Percentiles rank a stretch among this genome's conserved stretches.
Conservation (phyloP, 2,888 invertebrate genomes). For the Hymenopus coronatus region DNA sequence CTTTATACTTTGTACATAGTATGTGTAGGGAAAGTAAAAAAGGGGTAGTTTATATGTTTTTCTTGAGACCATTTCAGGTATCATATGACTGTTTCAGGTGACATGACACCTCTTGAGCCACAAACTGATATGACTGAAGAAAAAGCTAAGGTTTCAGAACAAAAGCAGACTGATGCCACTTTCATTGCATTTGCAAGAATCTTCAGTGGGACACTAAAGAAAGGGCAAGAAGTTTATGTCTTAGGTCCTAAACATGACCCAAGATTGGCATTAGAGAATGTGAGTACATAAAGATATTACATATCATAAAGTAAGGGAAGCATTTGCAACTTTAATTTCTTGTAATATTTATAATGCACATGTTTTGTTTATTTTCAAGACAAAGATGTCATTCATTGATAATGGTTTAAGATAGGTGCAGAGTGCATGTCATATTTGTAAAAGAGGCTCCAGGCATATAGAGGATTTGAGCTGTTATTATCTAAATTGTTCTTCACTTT, state of each 20-base stretch:
- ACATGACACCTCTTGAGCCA: not conserved
- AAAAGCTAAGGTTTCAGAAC: constrained; percentile 32
- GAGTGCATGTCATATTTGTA: no score
- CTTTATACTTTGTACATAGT: no score
- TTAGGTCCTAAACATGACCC: constrained; percentile 89
- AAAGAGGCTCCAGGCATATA: no score
- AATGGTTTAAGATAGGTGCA: no score
- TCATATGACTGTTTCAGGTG: not conserved
- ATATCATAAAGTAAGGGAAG: no score
- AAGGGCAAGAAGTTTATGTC: constrained; percentile 76
- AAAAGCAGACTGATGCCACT: constrained; percentile 52
- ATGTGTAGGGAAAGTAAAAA: no score
- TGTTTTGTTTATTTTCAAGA: no score
- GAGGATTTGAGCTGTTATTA: no score
- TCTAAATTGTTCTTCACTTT: no score
- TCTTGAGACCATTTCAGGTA: not conserved
- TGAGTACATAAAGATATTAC: constrained; percentile 23
- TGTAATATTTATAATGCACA: no score
- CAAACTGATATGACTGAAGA: not conserved
- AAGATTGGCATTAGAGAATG: constrained; percentile 38
- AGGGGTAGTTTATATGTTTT: not conserved
- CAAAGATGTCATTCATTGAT: no score
- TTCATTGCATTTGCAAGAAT: constrained; percentile 92
- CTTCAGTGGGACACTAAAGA: constrained; percentile 80
- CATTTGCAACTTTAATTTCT: no score